These are phyloP conservation scores for Gnatocerus cornutus DNA, from an alignment of 2,888 invertebrate species.

Conservation along the genomic window DNA sequence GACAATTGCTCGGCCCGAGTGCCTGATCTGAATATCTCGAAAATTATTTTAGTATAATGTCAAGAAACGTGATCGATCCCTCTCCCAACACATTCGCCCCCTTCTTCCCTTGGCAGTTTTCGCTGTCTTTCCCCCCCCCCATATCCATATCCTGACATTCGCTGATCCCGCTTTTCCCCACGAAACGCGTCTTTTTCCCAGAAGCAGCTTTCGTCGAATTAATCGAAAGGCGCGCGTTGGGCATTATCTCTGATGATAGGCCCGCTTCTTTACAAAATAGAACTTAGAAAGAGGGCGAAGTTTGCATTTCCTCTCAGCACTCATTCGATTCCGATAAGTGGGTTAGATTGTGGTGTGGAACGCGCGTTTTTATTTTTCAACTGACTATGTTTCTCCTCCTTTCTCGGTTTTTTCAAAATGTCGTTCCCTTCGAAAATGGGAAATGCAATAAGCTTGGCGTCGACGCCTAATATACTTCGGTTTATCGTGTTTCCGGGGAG, in stretches of 20 bases:
- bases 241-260: conserved; percentile 29
- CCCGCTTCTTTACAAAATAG: conserved; percentile 20
- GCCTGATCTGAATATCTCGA: too few relatives aligned
- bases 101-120: too few relatives aligned
- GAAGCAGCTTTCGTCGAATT: conserved; percentile 20
- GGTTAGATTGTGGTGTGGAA: background rate
- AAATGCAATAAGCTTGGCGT: conserved; percentile 31
- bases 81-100: too few relatives aligned
- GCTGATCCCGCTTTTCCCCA: conserved; percentile 8
- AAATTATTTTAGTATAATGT: too few relatives aligned
- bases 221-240: conserved; percentile 12
- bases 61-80: too few relatives aligned
- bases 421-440: conserved; percentile 21
- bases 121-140: background rate
- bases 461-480: conserved; percentile 33
- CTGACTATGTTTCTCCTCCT: conserved; percentile 1
- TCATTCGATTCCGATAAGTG: conserved; percentile 15
- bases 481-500: conserved; percentile 38
- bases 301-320: conserved; percentile 20
- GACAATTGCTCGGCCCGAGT: too few relatives aligned
- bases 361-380: conserved; percentile 8
- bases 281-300: conserved; percentile 9
- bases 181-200: background rate
- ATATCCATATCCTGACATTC: conserved; percentile 1
- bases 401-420: conserved; percentile 13